Evolutionary conservation across 1,140 invertebrate species (phyloP).

Genomic region (Drosophila ohnishii): DNA sequence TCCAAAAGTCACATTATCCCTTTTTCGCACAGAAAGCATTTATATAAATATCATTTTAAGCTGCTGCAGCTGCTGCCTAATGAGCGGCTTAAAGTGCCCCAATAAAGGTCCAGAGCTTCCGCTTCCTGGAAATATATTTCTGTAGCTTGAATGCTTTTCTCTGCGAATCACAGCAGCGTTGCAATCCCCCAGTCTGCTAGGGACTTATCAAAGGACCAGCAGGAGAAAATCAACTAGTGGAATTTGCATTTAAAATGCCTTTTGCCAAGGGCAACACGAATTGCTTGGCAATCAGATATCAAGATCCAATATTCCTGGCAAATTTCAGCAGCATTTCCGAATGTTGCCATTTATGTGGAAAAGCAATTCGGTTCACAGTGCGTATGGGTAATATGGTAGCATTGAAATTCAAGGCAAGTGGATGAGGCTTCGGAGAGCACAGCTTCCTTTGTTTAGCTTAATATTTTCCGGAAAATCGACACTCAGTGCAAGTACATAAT

Average conservation of each 20-base stretch:
- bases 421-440: neutral
- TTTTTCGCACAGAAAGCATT: constrained; percentile 56
- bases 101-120: constrained; percentile 7
- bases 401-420: neutral
- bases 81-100: constrained; percentile 70
- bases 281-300: constrained; percentile 22
- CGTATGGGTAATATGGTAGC: neutral
- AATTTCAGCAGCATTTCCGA: constrained; percentile 7
- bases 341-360: constrained; percentile 7
- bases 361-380: constrained; percentile 2
- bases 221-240: constrained; percentile 13
- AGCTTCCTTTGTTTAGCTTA: neutral
- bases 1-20: constrained; percentile 62
- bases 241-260: constrained; percentile 7
- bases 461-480: neutral
- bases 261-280: constrained; percentile 10
- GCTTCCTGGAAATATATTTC: constrained; percentile 11
- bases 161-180: constrained; percentile 11
- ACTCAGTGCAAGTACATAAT: neutral
- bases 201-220: neutral
- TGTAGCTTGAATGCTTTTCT: neutral
- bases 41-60: constrained; percentile 74
- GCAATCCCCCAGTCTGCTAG: neutral
- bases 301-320: constrained; percentile 24
- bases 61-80: constrained; percentile 76